These are phyloP conservation scores for Cyprinodon variegatus DNA, from an alignment of 2,113 vertebrate genomes.

Conservation along the genomic window DNA sequence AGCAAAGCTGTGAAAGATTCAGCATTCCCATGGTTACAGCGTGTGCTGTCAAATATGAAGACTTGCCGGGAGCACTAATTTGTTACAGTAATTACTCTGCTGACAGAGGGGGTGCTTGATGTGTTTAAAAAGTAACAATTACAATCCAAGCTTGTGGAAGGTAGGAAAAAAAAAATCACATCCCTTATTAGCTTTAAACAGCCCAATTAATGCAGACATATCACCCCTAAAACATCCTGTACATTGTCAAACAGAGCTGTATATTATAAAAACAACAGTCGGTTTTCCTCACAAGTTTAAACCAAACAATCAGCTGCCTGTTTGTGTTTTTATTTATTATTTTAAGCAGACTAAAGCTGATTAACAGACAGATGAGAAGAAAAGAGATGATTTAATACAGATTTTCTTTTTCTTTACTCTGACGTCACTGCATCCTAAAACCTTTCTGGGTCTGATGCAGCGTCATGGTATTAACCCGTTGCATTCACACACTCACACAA, in stretches of 20 bases:
- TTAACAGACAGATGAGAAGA: neutral
- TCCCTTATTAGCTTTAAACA: constrained; percentile 2
- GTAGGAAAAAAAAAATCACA: neutral
- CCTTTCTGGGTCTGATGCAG: constrained; percentile 6
- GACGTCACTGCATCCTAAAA: constrained; percentile 25
- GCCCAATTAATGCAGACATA: neutral
- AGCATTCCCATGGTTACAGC: constrained; percentile 60
- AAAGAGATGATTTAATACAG: constrained; percentile 18
- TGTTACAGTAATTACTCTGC: constrained; percentile 47
- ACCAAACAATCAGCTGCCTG: neutral
- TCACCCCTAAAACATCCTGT: neutral
- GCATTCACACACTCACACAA: constrained; percentile 2
- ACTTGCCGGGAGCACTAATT: constrained; percentile 40
- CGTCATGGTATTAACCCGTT: neutral
- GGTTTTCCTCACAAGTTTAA: constrained; percentile 3
- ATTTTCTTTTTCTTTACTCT: neutral
- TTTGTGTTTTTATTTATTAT: neutral
- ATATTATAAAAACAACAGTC: neutral
- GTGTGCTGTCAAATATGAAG: constrained; percentile 43
- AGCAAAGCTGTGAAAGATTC: constrained; percentile 38
- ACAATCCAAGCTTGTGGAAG: neutral
- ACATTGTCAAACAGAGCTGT: neutral
- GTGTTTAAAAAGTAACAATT: constrained; percentile 18
- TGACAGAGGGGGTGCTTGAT: constrained; percentile 42
- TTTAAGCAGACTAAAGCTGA: neutral